These are phyloP conservation scores for Campaea margaritaria DNA, from an alignment of 2,888 invertebrate species.

Conservation along the genomic window DNA sequence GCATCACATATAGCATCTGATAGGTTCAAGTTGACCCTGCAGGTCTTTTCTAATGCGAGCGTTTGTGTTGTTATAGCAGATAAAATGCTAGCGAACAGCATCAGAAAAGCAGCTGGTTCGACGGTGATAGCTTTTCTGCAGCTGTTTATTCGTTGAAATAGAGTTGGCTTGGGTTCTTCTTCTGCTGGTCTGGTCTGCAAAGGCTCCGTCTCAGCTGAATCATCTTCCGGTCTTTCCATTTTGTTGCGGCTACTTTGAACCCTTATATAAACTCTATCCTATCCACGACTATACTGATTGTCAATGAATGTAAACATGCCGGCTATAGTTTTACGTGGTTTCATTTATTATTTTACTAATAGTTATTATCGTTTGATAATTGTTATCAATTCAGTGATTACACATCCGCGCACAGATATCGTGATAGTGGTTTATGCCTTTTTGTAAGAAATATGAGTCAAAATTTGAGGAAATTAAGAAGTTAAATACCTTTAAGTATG, in stretches of 20 bases:
- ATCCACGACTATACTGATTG: slow-evolving; percentile 9
- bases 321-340: slow-evolving; percentile 4
- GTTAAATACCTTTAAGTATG: background rate
- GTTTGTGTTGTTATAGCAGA: slow-evolving; percentile 90
- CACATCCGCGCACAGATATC: background rate
- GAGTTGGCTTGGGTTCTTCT: slow-evolving; percentile 22
- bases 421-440: slow-evolving; percentile 4
- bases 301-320: slow-evolving; percentile 6
- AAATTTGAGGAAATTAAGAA: slow-evolving; percentile 9
- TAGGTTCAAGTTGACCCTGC: slow-evolving; percentile 89
- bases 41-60: slow-evolving; percentile 91
- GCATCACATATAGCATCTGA: slow-evolving; percentile 88
- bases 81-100: slow-evolving; percentile 55
- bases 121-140: slow-evolving; percentile 45
- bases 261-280: background rate
- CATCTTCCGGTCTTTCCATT: slow-evolving; percentile 22
- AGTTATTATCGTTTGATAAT: slow-evolving; percentile 36
- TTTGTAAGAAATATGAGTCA: slow-evolving; percentile 14
- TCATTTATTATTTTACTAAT: slow-evolving; percentile 28
- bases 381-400: slow-evolving; percentile 30
- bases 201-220: slow-evolving; percentile 27
- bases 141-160: slow-evolving; percentile 29
- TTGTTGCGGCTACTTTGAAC: slow-evolving; percentile 1
- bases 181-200: slow-evolving; percentile 21
- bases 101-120: slow-evolving; percentile 50